Evolutionary conservation across 2,797 vertebrate species (phyloP).

Genomic region (Amazona finschi): DNA sequence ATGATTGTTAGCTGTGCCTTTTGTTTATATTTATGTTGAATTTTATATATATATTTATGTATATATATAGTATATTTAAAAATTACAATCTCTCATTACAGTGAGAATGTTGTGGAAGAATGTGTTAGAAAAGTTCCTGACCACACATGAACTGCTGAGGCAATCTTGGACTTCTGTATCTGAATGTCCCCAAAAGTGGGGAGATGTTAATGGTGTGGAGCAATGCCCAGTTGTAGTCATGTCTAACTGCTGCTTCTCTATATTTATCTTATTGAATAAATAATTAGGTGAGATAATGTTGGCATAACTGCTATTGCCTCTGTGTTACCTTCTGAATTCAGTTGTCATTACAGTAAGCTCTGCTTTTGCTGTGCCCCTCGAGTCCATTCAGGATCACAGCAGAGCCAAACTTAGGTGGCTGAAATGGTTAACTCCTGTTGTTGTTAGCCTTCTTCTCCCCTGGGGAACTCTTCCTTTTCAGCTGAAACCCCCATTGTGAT

Average conservation of each 20-base stretch:
- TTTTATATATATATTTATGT: not conserved
- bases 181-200: not conserved
- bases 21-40: not conserved
- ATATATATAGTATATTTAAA: not conserved
- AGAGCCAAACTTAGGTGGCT: not conserved
- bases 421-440: not conserved
- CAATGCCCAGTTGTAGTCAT: not conserved
- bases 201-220: not conserved
- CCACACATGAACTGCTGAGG: not conserved
- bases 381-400: not conserved
- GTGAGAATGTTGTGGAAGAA: not conserved
- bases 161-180: not conserved
- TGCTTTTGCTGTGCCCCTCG: accelerated
- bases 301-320: not conserved
- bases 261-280: not conserved
- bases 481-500: not conserved
- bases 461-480: not conserved
- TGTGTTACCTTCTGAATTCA: not conserved
- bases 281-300: not conserved
- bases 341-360: not conserved
- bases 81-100: not conserved
- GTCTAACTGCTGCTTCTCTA: not conserved
- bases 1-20: not conserved
- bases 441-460: not conserved
- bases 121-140: not conserved